phyloP scores from a whole-genome alignment of 2,797 vertebrate genomes.

The Leuciscus waleckii region DNA sequence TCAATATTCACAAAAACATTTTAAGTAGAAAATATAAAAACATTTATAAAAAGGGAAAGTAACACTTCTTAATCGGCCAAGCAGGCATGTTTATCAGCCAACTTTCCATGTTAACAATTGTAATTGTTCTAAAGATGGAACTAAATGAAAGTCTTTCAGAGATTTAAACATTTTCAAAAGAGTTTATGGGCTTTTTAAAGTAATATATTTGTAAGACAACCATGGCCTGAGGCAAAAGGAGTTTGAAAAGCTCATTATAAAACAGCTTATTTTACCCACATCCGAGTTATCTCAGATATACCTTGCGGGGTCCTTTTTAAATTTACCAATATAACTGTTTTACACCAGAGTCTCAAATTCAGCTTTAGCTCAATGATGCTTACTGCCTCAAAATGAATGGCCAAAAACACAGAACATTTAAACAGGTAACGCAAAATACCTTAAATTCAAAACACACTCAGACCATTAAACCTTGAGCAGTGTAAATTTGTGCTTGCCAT shows the following conservation, averaged over 20 bases:
- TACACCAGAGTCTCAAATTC: not conserved
- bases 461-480: slow-evolving; percentile 14
- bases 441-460: slow-evolving; percentile 32
- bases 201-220: slow-evolving; percentile 1
- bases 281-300: slow-evolving; percentile 12
- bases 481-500: not conserved
- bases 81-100: not conserved
- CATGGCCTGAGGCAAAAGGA: not conserved
- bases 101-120: not conserved
- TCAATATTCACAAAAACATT: not conserved
- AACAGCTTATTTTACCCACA: slow-evolving; percentile 8
- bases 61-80: not conserved
- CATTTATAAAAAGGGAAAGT: not conserved
- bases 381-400: slow-evolving; percentile 12
- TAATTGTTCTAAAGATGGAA: not conserved
- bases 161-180: not conserved
- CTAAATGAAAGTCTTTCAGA: not conserved
- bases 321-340: not conserved
- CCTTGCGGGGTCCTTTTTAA: not conserved
- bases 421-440: slow-evolving; percentile 21
- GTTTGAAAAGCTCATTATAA: slow-evolving; percentile 7
- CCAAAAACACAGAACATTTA: slow-evolving; percentile 4
- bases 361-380: slow-evolving; percentile 4
- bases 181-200: slow-evolving; percentile 6
- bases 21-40: not conserved